Conservation (phyloP, 2,888 invertebrate species). For the Drosophila stalkeri region DNA sequence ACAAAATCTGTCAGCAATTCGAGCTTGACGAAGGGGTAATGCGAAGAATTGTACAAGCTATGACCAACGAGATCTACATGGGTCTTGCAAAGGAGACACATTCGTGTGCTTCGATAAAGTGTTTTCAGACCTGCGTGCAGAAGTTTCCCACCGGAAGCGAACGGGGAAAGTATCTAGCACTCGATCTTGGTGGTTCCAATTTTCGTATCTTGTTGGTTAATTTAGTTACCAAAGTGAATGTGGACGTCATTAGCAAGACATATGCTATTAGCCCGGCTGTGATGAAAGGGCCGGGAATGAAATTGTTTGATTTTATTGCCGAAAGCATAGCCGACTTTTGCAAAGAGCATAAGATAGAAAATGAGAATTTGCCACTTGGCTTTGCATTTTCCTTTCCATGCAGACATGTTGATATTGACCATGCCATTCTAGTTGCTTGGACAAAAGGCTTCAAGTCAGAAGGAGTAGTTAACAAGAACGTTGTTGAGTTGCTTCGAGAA, state of each 20-base stretch:
- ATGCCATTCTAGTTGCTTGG: constrained; percentile 94
- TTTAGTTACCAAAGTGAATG: constrained; percentile 89
- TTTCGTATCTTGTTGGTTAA: constrained; percentile 96
- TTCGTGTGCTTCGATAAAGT: constrained; percentile 92
- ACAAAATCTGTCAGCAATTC: constrained; percentile 87
- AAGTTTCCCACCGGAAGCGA: constrained; percentile 97
- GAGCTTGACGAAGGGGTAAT: constrained; percentile 91
- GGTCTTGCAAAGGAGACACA: constrained; percentile 92
- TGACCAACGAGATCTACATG: constrained; percentile 90
- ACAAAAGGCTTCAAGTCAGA: constrained; percentile 97
- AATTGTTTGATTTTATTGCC: constrained; percentile 97
- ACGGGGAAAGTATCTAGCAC: constrained; percentile 95
- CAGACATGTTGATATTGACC: constrained; percentile 92
- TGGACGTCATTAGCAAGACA: constrained; percentile 95
- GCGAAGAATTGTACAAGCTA: constrained; percentile 89
- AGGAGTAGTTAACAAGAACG: constrained; percentile 94
- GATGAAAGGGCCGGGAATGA: constrained; percentile 94
- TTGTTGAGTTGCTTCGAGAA: constrained; percentile 93
- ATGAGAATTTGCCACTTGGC: constrained; percentile 92
- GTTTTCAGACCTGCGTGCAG: constrained; percentile 97
- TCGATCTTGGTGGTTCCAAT: constrained; percentile 98
- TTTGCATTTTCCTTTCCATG: constrained; percentile 99
- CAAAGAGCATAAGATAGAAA: constrained; percentile 89
- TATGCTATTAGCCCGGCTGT: constrained; percentile 95
- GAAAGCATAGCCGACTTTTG: constrained; percentile 95